Evolutionary conservation across 2,113 vertebrate species (phyloP).

Genomic region (Gallinago undulata): DNA sequence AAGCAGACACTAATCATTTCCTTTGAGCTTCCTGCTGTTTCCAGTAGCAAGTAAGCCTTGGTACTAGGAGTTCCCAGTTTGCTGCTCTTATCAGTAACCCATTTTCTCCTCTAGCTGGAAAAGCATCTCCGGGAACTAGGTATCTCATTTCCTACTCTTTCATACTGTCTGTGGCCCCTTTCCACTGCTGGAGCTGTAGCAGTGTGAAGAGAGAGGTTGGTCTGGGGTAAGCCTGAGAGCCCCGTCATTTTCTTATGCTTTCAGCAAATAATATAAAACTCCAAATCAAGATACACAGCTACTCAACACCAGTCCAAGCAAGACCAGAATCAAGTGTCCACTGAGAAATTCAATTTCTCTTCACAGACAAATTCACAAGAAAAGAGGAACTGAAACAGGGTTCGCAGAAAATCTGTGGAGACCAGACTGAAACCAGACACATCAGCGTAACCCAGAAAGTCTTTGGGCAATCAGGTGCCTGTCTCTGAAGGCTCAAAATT

Average conservation of each 20-base stretch:
- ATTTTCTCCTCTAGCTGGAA: not conserved
- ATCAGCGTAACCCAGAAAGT: not conserved
- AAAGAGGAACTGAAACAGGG: not conserved
- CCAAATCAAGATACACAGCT: not conserved
- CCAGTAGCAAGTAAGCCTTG: not conserved
- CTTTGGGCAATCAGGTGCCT: conserved; percentile 21
- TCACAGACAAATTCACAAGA: not conserved
- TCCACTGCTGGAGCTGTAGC: not conserved
- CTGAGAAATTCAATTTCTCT: not conserved
- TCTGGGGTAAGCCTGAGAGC: not conserved
- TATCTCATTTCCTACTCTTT: not conserved
- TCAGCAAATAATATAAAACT: not conserved
- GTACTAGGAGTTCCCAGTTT: not conserved
- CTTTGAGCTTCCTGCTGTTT: not conserved
- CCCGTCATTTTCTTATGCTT: not conserved
- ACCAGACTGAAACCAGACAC: conserved; percentile 21
- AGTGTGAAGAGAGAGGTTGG: not conserved
- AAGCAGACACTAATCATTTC: not conserved
- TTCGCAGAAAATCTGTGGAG: not conserved
- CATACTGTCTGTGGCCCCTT: not conserved
- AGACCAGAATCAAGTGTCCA: not conserved
- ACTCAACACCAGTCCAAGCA: not conserved
- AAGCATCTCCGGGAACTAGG: not conserved
- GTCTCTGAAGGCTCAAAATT: conserved; percentile 18
- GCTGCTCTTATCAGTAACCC: not conserved